These are phyloP conservation scores for Drosophila repletoides DNA, from an alignment of 1,140 invertebrate species.

Conservation along the genomic window DNA sequence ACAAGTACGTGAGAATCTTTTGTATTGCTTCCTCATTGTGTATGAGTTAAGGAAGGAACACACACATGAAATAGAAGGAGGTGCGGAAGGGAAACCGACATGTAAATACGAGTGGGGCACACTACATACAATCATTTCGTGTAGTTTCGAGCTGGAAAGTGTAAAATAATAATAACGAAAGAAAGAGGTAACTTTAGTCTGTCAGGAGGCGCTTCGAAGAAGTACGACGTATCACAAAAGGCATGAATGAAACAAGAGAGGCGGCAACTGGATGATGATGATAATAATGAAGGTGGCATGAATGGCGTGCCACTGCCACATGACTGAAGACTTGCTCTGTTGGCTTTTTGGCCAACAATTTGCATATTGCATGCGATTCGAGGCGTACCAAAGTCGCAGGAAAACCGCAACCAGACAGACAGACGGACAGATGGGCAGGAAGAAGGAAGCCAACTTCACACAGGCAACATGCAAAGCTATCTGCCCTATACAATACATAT, in stretches of 20 bases:
- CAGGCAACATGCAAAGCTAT: slow-evolving; percentile 24
- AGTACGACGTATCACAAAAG: slow-evolving; percentile 59
- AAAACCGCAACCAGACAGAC: slow-evolving; percentile 56
- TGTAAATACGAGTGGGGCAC: slow-evolving; percentile 38
- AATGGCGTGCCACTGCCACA: slow-evolving; percentile 47
- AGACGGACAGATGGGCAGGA: slow-evolving; percentile 48
- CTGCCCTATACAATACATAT: background rate
- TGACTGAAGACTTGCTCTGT: slow-evolving; percentile 23
- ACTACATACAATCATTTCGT: slow-evolving; percentile 52
- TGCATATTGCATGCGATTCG: slow-evolving; percentile 64
- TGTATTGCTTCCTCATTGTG: slow-evolving; percentile 70
- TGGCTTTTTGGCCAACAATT: slow-evolving; percentile 52
- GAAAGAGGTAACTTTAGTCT: slow-evolving; percentile 34
- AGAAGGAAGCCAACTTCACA: slow-evolving; percentile 58
- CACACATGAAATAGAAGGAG: slow-evolving; percentile 6
- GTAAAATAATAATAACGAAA: slow-evolving; percentile 32
- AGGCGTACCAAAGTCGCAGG: slow-evolving; percentile 32
- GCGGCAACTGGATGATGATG: slow-evolving; percentile 15
- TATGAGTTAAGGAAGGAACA: slow-evolving; percentile 41
- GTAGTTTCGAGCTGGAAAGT: slow-evolving; percentile 56
- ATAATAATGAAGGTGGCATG: slow-evolving; percentile 15
- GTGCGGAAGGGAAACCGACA: slow-evolving; percentile 12
- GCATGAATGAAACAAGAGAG: slow-evolving; percentile 55
- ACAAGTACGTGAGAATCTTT: slow-evolving; percentile 74
- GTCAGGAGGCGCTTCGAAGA: slow-evolving; percentile 25